phyloP scores from a whole-genome alignment of 2,113 vertebrate genomes.

The Melospiza melodia region DNA sequence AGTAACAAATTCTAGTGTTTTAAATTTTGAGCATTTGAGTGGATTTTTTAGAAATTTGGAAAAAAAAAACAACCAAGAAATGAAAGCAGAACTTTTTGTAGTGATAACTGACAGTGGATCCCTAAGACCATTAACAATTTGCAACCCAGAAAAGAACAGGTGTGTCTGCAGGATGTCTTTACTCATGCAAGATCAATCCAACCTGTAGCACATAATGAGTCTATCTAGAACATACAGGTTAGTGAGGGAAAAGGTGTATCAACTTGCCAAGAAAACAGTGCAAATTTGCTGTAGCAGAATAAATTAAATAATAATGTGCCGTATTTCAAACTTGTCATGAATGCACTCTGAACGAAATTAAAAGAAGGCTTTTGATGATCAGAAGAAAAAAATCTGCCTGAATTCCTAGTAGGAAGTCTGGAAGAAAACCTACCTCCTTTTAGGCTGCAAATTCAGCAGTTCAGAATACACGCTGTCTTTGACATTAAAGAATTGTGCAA shows the following conservation, averaged over 20 bases:
- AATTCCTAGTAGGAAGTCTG: background rate
- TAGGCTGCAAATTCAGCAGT: background rate
- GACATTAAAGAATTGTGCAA: background rate
- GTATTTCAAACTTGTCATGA: background rate
- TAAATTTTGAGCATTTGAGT: background rate
- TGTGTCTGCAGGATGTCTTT: background rate
- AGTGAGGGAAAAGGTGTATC: background rate
- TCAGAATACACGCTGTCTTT: background rate
- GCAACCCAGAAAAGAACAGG: background rate
- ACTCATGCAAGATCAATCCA: background rate
- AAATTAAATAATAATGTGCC: background rate
- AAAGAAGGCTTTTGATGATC: background rate
- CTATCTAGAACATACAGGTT: fast-evolving
- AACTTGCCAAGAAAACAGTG: background rate
- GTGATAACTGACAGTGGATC: background rate
- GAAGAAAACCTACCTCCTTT: background rate
- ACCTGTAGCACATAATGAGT: background rate
- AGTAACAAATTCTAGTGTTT: background rate
- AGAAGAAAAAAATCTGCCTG: background rate
- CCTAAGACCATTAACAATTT: background rate
- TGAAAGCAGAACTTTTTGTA: background rate
- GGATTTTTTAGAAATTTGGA: background rate
- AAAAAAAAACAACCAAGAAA: background rate
- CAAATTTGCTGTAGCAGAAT: background rate
- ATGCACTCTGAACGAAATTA: background rate